Evolutionary conservation across 2,888 invertebrate species (phyloP), one percentile per base, ranked within the genome.

Genomic region (Argynnis bischoffii): DNA sequence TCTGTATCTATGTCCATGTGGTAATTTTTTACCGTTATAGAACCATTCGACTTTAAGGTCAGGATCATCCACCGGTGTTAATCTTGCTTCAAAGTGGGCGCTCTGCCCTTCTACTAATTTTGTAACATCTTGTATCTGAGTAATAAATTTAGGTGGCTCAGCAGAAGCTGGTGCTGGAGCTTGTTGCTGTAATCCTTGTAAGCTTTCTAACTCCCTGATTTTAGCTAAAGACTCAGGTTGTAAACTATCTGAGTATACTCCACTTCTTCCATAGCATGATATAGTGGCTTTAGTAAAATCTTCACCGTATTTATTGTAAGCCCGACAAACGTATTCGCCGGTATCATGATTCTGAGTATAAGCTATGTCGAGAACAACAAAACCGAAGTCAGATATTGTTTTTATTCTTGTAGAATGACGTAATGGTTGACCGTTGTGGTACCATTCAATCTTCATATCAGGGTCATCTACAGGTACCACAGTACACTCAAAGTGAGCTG

Each of bases 11-110:
- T 99, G 99, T 63, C 99, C 99, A 89, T 97, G 96, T 1, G 98
- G 97, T 76, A 98, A 90, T 84, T 98, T 98, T 86, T 97, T 96
- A 70, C 97, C 98, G 82, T 98, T 98, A 84, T 97, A 98, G 87
- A 96, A 98, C 99, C 99, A 99, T 88, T 99, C 98, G 18, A 99
- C 98, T 76, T 96, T 96, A 72, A 99, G 94, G 77, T 98, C 97
- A 5, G 99, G 99, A 92, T 99, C 99, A 69, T 97, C 97, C 31
- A 98, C 95, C 0, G 99, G 99, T 31, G 97, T 96, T 63, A 99
- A 94, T 78, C 97, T 95, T 21, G 98, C 98, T 89, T 99, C 97
- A 77, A 97, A 95, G 94, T 97, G 98, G 75, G 98, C 98, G 77
- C 98, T 97, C 87, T 99, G 98, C 48, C 99, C 98, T 93, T 99